Conservation (phyloP, 92 coral and sea anemone species). For the Chrysogorgia sp. region DNA sequence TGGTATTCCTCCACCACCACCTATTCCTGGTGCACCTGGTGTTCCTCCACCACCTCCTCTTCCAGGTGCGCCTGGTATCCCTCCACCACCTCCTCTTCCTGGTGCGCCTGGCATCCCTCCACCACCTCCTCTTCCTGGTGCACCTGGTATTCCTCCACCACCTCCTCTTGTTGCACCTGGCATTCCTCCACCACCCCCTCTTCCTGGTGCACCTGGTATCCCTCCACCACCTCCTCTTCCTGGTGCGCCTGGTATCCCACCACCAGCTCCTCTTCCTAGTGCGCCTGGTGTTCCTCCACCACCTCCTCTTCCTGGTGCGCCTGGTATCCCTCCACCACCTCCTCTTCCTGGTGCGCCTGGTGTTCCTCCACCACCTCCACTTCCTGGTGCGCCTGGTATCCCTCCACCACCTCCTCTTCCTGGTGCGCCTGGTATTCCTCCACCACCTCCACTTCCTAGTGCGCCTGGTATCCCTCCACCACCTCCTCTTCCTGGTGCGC, state of each 20-base stretch:
- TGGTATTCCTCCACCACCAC: constrained; percentile 55
- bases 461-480: constrained; percentile 56
- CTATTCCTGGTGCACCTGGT: constrained; percentile 54
- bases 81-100: constrained; percentile 5
- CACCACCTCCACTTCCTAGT: constrained; percentile 58
- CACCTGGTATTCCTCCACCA: constrained; percentile 10
- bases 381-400: constrained; percentile 50
- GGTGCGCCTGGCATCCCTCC: background rate
- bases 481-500: constrained; percentile 46
- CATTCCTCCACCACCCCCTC: constrained; percentile 41
- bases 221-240: constrained; percentile 61
- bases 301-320: constrained; percentile 69
- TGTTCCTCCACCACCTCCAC: constrained; percentile 53
- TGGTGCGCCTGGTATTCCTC: constrained; percentile 53
- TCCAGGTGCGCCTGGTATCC: background rate
- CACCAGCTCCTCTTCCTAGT: constrained; percentile 73
- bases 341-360: constrained; percentile 58
- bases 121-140: constrained; percentile 51
- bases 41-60: constrained; percentile 26
- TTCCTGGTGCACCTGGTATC: constrained; percentile 45
- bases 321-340: constrained; percentile 79
- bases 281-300: constrained; percentile 72
- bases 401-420: constrained; percentile 63
- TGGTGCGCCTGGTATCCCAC: constrained; percentile 72
- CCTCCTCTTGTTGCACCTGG: constrained; percentile 59